Evolutionary conservation across 2,797 vertebrate species (phyloP), one percentile per base, ranked within the genome.

Genomic region (Enteromius radiatus): DNA sequence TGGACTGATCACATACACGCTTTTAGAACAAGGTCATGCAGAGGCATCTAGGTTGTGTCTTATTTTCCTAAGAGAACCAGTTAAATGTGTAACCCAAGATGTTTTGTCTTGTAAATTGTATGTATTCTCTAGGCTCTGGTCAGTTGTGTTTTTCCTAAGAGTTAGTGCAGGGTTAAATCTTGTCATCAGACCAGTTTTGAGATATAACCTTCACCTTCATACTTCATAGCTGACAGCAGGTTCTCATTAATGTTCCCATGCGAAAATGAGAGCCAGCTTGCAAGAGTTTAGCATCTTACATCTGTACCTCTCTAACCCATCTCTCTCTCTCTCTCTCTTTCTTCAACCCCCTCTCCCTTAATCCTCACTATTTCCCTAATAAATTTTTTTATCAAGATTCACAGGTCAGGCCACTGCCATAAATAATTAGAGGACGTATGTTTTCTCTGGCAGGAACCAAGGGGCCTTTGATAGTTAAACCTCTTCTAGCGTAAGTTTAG

Each of bases 261-360:
- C 92, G 91, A 94, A 95, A 95, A 95, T 90, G 86, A 96, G 90
- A 92, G 91, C 75, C 94, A 92, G 92, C 88, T 93, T 93, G 85
- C 90, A 73, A 52, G 52, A 79, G 84, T 76, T 78, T 80, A 79
- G 69, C 68, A 78, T 67, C 59, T 85, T 84, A 78, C 91, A 87
- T 92, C 90, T 92, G 88, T 77, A 84, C 75, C 83, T 84, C 83
- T 65, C 80, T 84, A 88, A 88, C 71, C 88, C 84, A 68, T 81
- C 78, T 4, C 79, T 86, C 65, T 31, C 49, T 61, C 7, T 36
- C 36, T n/a, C 38, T 38, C 38, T 38, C 38, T 69, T 43, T 70
- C 68, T 73, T 47, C 17, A 49, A 64, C 73, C 52, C 56, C 41
- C 54, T 64, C 54, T 80, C 70, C 10, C n/a, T 74, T 78, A 47